Evolutionary conservation across 92 coral and sea anemone species (phyloP), one percentile per base, ranked within the genome.

Genomic region (Chrysogorgia sp.): DNA sequence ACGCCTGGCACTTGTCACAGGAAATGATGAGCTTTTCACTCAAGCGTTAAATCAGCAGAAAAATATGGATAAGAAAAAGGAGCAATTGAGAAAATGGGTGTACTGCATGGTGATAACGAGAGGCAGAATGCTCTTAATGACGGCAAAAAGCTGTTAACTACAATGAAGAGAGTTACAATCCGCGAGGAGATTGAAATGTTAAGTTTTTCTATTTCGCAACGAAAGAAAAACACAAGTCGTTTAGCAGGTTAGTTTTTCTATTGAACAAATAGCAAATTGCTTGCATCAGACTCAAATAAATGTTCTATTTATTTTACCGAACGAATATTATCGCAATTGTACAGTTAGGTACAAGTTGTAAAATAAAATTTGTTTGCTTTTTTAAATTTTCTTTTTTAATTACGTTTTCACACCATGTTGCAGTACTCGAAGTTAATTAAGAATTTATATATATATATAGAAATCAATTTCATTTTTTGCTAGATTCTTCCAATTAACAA

Each of bases 401-500:
- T 37, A 12, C 43, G 6, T 4, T 37, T 37, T n/a, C n/a, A n/a
- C n/a, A n/a, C n/a, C n/a, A n/a, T n/a, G n/a, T n/a, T n/a, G n/a
- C n/a, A n/a, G n/a, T n/a, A n/a, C n/a, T n/a, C n/a, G n/a, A n/a
- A n/a, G n/a, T n/a, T n/a, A n/a, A n/a, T n/a, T n/a, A n/a, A n/a
- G 43, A 37, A 4, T 37, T 37, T 37, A 37, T 37, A 37, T 37
- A 12, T 37, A 12, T 37, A 4, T 37, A n/a, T 37, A 37, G 5
- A 37, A 4, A 37, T 37, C 6, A 4, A 12, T 37, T 37, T 37
- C 12, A 37, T 37, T 37, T 52, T 52, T 52, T 70, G 25, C 0
- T 43, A 70, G 60, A 70, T 70, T 70, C 76, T 28, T 70, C 76
- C 35, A 70, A 70, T 32, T 60, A 70, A 49, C n/a, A n/a, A n/a